A percentile compares a stretch with the other conserved stretches of the same genome.
phyloP scores from a whole-genome alignment of 2,888 invertebrate genomes.

The Pegoplata infirma region DNA sequence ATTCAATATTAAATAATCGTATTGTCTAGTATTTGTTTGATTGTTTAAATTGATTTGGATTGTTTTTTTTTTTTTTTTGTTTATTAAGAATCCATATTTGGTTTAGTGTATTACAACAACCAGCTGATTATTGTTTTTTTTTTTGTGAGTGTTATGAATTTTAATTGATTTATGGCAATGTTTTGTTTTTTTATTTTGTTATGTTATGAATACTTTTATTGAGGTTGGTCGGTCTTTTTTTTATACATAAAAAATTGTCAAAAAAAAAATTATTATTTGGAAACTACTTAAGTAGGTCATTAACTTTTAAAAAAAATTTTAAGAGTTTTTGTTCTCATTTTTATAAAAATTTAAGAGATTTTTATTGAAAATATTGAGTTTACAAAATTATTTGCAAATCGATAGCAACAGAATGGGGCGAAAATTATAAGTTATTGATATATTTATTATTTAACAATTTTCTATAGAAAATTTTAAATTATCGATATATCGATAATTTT shows the following conservation, averaged over 20 bases:
- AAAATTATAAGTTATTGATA: too few relatives aligned
- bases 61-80: conserved; percentile 13
- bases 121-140: conserved; percentile 48
- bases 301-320: conserved; percentile 32
- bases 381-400: too few relatives aligned
- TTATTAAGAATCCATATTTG: conserved; percentile 51
- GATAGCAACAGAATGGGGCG: too few relatives aligned
- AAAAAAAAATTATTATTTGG: conserved; percentile 5
- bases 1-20: conserved; percentile 56
- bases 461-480: too few relatives aligned
- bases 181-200: conserved; percentile 40
- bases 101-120: conserved; percentile 31
- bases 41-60: conserved; percentile 17
- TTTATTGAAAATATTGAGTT: background rate
- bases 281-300: conserved; percentile 45
- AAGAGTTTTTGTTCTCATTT: conserved; percentile 24
- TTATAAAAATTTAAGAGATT: background rate
- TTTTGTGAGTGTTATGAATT: conserved; percentile 56
- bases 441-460: too few relatives aligned
- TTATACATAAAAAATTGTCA: conserved; percentile 9
- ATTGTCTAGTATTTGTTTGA: conserved; percentile 11
- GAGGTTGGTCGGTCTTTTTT: conserved; percentile 38
- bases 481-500: too few relatives aligned
- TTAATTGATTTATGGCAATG: conserved; percentile 62
- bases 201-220: conserved; percentile 20